Evolutionary conservation across 2,888 invertebrate species (phyloP), one percentile per base, ranked within the genome.

Genomic region (Agrochola circellaris): DNA sequence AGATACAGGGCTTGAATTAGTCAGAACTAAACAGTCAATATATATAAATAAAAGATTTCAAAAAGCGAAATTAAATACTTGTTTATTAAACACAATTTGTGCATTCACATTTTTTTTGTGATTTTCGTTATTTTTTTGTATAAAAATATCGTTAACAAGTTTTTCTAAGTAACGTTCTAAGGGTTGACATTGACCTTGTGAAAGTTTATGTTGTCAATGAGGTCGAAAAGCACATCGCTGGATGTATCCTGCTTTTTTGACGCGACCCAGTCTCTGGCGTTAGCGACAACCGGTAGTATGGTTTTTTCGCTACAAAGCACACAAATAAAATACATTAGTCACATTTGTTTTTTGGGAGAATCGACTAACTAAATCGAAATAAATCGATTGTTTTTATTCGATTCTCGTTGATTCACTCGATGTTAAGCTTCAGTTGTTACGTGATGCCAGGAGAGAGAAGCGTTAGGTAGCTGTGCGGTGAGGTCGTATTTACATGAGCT

Each of bases 401-500:
- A 77, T 80, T 60, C 75, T 81, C 72, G 71, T 77, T 60, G 82
- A 82, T 78, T 86, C 77, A 84, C 72, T 88, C 73, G 82, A 78
- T 78, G 79, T 58, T 78, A 76, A 88, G 83, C 81, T 70, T 61
- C 38, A 58, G 66, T 73, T 66, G 83, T 86, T 86, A 78, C 34
- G 45, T 62, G 75, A 73, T 71, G 84, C 87, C 87, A 81, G 83
- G 65, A 73, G 79, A 65, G 61, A 68, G 78, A 73, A 79, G 87
- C 85, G 89, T 86, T 86, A 86, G 87, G 66, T 79, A 79, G 76
- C 78, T 81, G 84, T 77, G 79, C 72, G 81, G 54, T 54, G 83
- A 45, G 58, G 72, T 81, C 75, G 93, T 95, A 95, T 97, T 98
- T 98, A 98, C 98, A 98, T 98, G 93, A 99, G 97, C 96, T 99